Evolutionary conservation across 2,113 vertebrate genomes (phyloP), one percentile per base, ranked within the genome.

Genomic region (Xiphorhynchus elegans): DNA sequence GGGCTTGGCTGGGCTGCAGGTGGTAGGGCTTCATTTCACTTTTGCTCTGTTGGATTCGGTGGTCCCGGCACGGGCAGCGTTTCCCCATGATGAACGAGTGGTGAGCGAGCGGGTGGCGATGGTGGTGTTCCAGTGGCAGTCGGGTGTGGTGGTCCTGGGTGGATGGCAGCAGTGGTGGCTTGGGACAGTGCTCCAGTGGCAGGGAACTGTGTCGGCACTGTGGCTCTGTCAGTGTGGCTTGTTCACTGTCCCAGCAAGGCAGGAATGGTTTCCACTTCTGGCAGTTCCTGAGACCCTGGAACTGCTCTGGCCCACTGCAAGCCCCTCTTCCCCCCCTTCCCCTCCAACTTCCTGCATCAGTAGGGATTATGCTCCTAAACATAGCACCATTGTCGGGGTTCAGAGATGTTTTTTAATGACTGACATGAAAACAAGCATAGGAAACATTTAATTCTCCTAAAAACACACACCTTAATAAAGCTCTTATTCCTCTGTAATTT

Each of bases 301-400:
- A 39, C 25, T 40, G 11, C 59, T 62, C 59, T 37, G 39, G 7
- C 37, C 25, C 37, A 18, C 10, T 28, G 37, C 59, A 39, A 40
- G 28, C 25, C 11, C 37, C 37, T 62, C 37, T 62, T 62, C 17
- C 59, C 59, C 59, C 17, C 59, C 39, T 62, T 40, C 5, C 25
- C 19, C 59, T 40, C 11, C 25, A 62, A 12, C 25, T 62, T 39
- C 25, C 10, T 11, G 3, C 7, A 11, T 62, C 3, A 11, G 25
- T 25, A 6, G 25, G 25, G 37, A 62, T 62, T 40, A 62, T 62
- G 5, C 35, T 66, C 12, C 81, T 75, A 50, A 52, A 63, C 3
- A 5, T 17, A 18, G 17, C n/a, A 25, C 10, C 0, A 0, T 59
- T 47, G 20, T 64, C 17, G 28, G 13, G 17, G 17, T 81, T 29